Base-by-base conservation (phyloP, 2,113 vertebrate species). In the Tupaia chinensis region DNA sequence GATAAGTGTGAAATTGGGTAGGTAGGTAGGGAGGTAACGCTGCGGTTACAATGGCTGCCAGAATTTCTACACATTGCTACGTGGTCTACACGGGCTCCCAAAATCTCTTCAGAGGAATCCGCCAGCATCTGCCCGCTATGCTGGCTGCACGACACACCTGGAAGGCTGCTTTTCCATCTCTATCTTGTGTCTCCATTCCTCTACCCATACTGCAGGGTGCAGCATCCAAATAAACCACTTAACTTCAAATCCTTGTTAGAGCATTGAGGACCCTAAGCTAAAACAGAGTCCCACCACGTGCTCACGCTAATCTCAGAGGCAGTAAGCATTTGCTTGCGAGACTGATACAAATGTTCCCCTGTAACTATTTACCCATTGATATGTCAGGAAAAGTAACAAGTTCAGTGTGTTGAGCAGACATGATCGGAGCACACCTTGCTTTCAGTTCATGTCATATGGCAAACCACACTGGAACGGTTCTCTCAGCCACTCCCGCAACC, bases 111-210 rank as follows among this genome's bases (percentile, higher is more conserved):
- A 25, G 34, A 8, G 27, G 19, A 16, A 25, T 68, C 20, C 74
- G 15, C 54, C 25, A 61, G 58, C 4, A 9, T 27, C 0, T 20
- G 54, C 10, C 16, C 72, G 34, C 23, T 7, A 10, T 7, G 32
- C 13, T 2, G 34, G 12, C 23, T 0, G 0, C 34, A 78, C 9
- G 56, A 13, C 14, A 84, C 0, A 3, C 14, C 23, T 19, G 5
- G 4, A 61, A 5, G 3, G 22, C 8, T n/a, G 11, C 32, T 8
- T 89, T 73, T 29, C 32, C 58, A 13, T 81, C 34, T 13, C 16
- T 32, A 2, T 17, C 7, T 44, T 53, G 14, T 12, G 22, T 23
- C 22, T 25, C 20, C 19, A 32, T 81, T 76, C 70, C 16, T 77
- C 25, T 27, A 25, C 10, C 11, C 10, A 9, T 70, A 74, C 56